Percentiles rank a stretch among this genome's conserved stretches.
Evolutionary conservation across 2,113 vertebrate species (phyloP).

Genomic region (Oreochromis tanganicae): DNA sequence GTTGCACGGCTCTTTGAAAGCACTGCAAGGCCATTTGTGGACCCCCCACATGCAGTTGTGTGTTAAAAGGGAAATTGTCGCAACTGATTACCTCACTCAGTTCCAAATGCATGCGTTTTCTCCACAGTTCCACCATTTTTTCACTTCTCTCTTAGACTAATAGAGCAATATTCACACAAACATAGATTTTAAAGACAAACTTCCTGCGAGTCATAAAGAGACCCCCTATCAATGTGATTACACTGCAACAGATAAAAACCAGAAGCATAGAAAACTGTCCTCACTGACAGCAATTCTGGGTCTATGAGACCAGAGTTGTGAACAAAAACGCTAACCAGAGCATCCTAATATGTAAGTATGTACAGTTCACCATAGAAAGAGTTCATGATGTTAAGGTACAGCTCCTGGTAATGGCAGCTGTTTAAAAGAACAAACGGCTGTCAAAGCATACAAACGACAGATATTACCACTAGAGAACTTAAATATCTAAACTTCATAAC

Average conservation of each 20-base stretch:
- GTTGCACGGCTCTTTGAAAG: background rate
- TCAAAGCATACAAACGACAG: background rate
- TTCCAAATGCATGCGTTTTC: background rate
- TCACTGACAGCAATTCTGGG: background rate
- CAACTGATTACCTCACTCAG: background rate
- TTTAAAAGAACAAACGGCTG: background rate
- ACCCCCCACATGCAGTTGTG: background rate
- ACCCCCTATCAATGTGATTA: background rate
- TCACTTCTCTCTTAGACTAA: background rate
- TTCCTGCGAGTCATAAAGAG: background rate
- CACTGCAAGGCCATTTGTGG: background rate
- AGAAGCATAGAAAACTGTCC: background rate
- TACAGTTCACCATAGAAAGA: background rate
- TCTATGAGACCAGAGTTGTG: background rate
- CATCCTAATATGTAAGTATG: background rate
- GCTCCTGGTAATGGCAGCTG: background rate
- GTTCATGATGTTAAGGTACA: background rate
- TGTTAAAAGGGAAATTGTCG: background rate
- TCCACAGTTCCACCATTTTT: background rate
- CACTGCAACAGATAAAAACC: background rate
- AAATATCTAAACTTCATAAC: background rate
- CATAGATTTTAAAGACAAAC: background rate
- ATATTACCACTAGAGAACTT: background rate
- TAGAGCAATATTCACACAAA: background rate
- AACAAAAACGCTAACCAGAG: background rate